Evolutionary conservation across 1,140 invertebrate genomes (phyloP), one percentile per base, ranked within the genome.

Genomic region (Choristoneura fumiferana): DNA sequence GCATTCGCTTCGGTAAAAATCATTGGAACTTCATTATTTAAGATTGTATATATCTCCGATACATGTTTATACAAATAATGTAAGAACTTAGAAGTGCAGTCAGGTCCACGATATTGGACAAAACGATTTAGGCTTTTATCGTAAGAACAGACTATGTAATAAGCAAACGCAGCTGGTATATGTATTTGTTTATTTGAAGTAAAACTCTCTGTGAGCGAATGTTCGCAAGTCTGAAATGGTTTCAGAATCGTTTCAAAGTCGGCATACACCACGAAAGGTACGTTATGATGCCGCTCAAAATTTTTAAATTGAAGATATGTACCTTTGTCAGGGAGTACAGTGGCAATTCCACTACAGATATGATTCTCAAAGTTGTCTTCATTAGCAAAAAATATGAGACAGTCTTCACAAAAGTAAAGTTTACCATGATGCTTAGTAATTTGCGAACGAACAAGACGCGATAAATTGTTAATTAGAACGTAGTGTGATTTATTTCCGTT

Each of bases 171-270:
- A n/a, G 18, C 54, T n/a, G 54, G 54, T 13, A 57, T 18, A 15
- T 43, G 55, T 8, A 13, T 13, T 6, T 15, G 14, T 6, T 18
- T 49, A 9, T 34, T 33, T 34, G 8, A 3, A 8, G 13, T 43
- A 22, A 9, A n/a, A 33, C 37, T 45, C n/a, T 34, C 36, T 10
- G 2, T 5, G 14, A 35, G 17, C 18, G n/a, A 10, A 9, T 12
- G 15, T n/a, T 33, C 55, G 29, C 22, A 14, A 4, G 9, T 13
- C 12, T 43, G 17, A n/a, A 17, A 57, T 8, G 9, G n/a, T 43
- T 68, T 37, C n/a, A 79, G 63, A 15, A 81, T 53, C 43, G 69
- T 72, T 73, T 86, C 76, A 39, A 80, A 72, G 70, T 83, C 74
- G 17, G 68, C 71, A 69, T 81, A 80, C 54, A 81, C 67, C 18